phyloP scores from a whole-genome alignment of 2,113 vertebrate species.

The Peromyscus leucopus region DNA sequence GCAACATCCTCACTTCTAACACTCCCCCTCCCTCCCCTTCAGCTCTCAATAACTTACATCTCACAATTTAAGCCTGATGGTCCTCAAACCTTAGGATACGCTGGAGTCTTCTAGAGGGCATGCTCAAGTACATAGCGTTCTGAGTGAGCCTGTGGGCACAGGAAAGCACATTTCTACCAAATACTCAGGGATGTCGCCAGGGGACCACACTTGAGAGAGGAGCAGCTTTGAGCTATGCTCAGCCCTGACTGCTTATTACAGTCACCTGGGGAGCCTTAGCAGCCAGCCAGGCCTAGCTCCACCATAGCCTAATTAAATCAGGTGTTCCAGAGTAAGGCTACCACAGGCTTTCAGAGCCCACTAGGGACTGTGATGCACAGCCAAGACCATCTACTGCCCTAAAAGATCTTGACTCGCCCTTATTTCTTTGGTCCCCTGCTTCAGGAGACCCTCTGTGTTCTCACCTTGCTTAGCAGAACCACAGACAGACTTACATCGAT shows the following conservation, averaged over 20 bases:
- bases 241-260: neutral
- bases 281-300: neutral
- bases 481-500: neutral
- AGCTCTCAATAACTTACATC: neutral
- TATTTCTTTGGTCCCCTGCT: neutral
- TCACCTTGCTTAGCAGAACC: neutral
- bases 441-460: too few species aligned
- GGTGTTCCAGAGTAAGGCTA: neutral
- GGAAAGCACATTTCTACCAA: neutral
- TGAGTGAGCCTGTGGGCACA: neutral
- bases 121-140: neutral
- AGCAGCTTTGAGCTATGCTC: neutral
- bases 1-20: neutral
- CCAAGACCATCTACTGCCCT: neutral
- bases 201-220: neutral
- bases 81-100: neutral
- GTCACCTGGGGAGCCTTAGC: neutral
- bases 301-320: neutral
- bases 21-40: fast-evolving
- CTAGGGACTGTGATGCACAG: neutral
- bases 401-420: neutral
- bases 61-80: neutral
- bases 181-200: neutral
- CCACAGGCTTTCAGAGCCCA: neutral
- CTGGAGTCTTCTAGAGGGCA: neutral